Evolutionary conservation across 2,113 vertebrate species (phyloP).

Genomic region (Cricetomys ansorgei): DNA sequence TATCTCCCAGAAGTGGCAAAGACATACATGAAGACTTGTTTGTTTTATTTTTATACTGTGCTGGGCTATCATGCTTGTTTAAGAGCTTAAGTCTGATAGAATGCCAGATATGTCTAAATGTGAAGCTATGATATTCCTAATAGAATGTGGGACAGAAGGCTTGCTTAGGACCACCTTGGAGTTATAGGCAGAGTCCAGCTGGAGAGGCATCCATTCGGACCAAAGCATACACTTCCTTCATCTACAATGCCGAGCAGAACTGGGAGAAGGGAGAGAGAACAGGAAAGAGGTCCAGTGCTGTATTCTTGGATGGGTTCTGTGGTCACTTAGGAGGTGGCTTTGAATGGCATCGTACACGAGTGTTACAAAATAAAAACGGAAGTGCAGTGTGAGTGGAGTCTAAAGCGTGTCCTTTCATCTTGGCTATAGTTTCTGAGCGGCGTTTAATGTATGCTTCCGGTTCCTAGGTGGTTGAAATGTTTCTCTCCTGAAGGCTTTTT

Average conservation of each 20-base stretch:
- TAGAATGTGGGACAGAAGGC: neutral
- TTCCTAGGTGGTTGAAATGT: neutral
- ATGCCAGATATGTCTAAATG: neutral
- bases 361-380: neutral
- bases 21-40: neutral
- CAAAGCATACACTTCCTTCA: neutral
- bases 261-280: rapidly evolving
- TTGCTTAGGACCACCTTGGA: neutral
- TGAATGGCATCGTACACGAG: neutral
- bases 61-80: neutral
- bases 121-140: neutral
- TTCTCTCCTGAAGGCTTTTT: neutral
- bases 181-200: neutral
- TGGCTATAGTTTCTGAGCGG: neutral
- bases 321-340: neutral
- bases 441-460: neutral
- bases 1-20: neutral
- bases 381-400: neutral
- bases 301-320: too few species aligned
- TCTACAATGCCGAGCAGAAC: rapidly evolving
- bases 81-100: neutral
- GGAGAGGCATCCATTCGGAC: neutral
- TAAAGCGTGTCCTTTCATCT: neutral
- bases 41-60: neutral
- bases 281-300: neutral